phyloP scores from a whole-genome alignment of 2,888 invertebrate species.

The Netelia virgata region DNA sequence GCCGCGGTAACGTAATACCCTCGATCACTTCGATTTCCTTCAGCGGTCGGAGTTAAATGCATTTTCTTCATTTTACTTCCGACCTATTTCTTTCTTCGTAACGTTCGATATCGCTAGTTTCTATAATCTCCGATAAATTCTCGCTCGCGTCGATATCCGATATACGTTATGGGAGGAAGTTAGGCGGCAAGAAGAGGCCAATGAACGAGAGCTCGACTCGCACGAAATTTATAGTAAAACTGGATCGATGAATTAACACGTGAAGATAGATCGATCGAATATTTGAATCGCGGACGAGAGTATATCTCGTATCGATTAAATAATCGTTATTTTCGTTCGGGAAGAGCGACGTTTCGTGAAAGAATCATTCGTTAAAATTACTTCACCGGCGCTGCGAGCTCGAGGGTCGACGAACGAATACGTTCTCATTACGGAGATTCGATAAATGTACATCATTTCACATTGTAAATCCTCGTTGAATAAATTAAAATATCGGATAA shows the following conservation, averaged over 20 bases:
- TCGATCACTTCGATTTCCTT: conserved; percentile 47
- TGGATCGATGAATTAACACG: conserved; percentile 10
- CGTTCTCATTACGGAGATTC: no score
- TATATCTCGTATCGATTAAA: no score
- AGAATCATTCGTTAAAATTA: neutral
- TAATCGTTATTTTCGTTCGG: neutral
- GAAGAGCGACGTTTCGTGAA: neutral
- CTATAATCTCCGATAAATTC: conserved; percentile 45
- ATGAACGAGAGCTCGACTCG: conserved; percentile 8
- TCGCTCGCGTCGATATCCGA: conserved; percentile 24
- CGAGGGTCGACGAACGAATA: no score
- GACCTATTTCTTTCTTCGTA: neutral
- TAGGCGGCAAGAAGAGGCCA: conserved; percentile 4
- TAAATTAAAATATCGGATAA: no score
- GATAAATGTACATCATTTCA: no score
- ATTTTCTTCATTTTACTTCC: conserved; percentile 43
- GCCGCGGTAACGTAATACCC: conserved; percentile 47
- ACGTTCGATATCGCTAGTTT: conserved; percentile 3
- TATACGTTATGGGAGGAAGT: conserved; percentile 33
- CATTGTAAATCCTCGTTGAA: no score
- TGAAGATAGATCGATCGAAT: no score
- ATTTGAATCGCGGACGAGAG: no score
- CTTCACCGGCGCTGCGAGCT: no score
- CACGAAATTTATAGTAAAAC: conserved; percentile 4
- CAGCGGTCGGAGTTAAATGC: conserved; percentile 46